A percentile compares a stretch with the other conserved stretches of the same genome.
phyloP scores from a whole-genome alignment of 2,888 invertebrate genomes.

The Alsophila aescularia region DNA sequence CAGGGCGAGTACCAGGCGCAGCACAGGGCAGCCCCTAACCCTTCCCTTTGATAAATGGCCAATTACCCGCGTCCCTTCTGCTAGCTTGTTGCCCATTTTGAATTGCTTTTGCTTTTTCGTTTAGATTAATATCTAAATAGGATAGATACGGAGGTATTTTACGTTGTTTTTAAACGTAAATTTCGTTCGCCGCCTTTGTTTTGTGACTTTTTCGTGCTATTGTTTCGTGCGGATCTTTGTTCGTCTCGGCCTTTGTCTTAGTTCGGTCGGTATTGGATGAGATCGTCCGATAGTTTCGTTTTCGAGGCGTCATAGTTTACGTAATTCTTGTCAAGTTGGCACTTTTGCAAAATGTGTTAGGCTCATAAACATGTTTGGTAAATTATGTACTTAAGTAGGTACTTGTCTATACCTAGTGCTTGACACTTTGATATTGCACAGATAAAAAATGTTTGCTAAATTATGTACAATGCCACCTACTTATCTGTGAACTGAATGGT shows the following conservation, averaged over 20 bases:
- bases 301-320: not conserved
- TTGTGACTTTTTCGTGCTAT: slow-evolving; percentile 43
- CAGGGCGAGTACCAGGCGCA: slow-evolving; percentile 36
- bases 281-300: slow-evolving; percentile 28
- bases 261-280: slow-evolving; percentile 27
- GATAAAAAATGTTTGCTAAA: too few species aligned
- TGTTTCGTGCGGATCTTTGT: slow-evolving; percentile 26
- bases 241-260: slow-evolving; percentile 32
- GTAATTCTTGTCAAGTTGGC: not conserved
- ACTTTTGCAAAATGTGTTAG: too few species aligned
- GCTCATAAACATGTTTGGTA: too few species aligned
- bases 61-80: slow-evolving; percentile 84
- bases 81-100: slow-evolving; percentile 85
- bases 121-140: slow-evolving; percentile 85
- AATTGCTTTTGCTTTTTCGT: slow-evolving; percentile 84
- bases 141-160: slow-evolving; percentile 84
- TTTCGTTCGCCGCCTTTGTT: slow-evolving; percentile 72
- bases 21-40: slow-evolving; percentile 80
- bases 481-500: too few species aligned
- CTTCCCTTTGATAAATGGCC: slow-evolving; percentile 85
- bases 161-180: slow-evolving; percentile 84
- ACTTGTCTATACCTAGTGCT: too few species aligned
- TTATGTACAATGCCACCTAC: too few species aligned
- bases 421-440: too few species aligned
- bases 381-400: too few species aligned